Evolutionary conservation across 2,113 vertebrate species (phyloP), one percentile per base, ranked within the genome.

Genomic region (Corydoras maculifer): DNA sequence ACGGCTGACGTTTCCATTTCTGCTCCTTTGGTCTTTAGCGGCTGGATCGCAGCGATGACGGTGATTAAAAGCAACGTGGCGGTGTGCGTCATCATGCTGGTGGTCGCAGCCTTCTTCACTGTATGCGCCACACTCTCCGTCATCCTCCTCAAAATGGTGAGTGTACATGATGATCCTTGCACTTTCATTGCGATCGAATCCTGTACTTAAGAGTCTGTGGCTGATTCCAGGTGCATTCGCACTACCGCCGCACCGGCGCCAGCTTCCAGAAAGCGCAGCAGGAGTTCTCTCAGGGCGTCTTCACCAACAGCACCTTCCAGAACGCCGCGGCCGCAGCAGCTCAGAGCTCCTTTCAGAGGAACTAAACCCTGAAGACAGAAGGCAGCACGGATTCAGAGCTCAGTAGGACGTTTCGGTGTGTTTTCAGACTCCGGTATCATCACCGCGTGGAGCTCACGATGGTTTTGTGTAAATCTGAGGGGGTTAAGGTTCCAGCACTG

Each of bases 191-290:
- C 18, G 18, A 25, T 25, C 18, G 18, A 25, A 25, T 25, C 18
- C 18, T 25, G 18, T n/a, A n/a, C n/a, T n/a, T n/a, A n/a, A n/a
- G n/a, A 25, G 18, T 25, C 18, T 25, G 58, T 65, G 2, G 29
- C 53, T 49, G 13, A 48, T 58, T 69, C 30, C 83, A 98, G 96
- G 94, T 96, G 54, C 96, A 99, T 25, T 87, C 93, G 61, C 77
- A 93, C 74, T 99, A 98, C 64, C 94, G 96, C 12, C 90, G 90
- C 51, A 94, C 95, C 0, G 94, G 95, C 10, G 96, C 96, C 82
- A 98, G 92, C 74, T 99, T 99, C 88, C 92, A 96, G 31, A 93
- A 95, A 80, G 96, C 96, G 0, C 96, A 98, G 82, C 94, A 96
- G 70, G 96, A 99, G 64, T 94, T 99, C 72, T 98, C 96, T 13